A percentile compares a stretch with the other conserved stretches of the same genome.
Conservation (phyloP, 2,113 vertebrate genomes). For the Uria lomvia region DNA sequence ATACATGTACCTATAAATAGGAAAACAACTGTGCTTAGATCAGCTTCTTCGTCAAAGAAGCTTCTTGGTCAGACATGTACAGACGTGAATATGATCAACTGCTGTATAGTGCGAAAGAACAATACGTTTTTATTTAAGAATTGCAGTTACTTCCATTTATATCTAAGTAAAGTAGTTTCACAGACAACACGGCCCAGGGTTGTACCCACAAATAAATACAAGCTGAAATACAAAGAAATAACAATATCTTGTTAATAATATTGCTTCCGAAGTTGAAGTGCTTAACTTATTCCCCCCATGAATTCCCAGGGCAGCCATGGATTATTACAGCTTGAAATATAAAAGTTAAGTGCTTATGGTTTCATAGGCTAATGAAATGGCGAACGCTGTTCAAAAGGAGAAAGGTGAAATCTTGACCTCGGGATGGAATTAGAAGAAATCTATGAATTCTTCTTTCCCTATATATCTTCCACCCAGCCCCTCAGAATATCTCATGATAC, state of each 20-base stretch:
- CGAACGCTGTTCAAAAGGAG: neutral
- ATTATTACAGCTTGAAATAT: constrained; percentile 53
- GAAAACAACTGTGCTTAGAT: constrained; percentile 54
- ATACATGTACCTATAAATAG: constrained; percentile 62
- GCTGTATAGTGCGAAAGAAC: constrained; percentile 43
- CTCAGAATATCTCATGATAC: neutral
- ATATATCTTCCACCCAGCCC: fast-evolving
- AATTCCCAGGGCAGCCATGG: constrained; percentile 37
- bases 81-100: constrained; percentile 53
- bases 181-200: constrained; percentile 10
- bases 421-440: neutral
- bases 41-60: constrained; percentile 46
- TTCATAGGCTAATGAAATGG: neutral
- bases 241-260: neutral
- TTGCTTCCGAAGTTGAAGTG: neutral
- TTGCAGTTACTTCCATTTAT: constrained; percentile 57
- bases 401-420: neutral
- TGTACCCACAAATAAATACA: constrained; percentile 40
- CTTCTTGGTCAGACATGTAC: constrained; percentile 65
- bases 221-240: neutral
- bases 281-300: neutral
- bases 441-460: neutral
- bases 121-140: constrained; percentile 49
- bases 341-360: neutral
- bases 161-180: constrained; percentile 46